Percentiles rank a stretch among this genome's conserved stretches.
Evolutionary conservation across 37 sponge, comb jelly and placozoan genomes (phyloP).

Genomic region (Hexactinellida sp.): DNA sequence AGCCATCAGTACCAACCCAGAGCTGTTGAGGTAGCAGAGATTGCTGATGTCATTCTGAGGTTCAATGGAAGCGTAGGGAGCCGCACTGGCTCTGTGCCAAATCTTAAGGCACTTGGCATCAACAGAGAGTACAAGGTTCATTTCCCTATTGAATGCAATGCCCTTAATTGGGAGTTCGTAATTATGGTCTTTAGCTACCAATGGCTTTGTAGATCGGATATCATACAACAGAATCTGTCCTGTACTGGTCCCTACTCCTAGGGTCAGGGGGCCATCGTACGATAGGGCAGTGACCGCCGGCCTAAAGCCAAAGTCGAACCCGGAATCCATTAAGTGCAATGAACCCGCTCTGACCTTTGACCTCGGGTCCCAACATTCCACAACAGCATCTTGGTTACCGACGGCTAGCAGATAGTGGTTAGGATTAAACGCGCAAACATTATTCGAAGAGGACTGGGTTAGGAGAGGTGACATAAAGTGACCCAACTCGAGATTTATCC

Average conservation of each 20-base stretch:
- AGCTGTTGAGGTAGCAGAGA: slow-evolving; percentile 36
- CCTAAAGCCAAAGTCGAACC: slow-evolving; percentile 15
- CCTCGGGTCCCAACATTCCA: slow-evolving; percentile 96
- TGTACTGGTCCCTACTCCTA: slow-evolving; percentile 67
- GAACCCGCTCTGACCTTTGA: slow-evolving; percentile 41
- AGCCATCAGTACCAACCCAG: slow-evolving; percentile 70
- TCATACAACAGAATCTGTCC: slow-evolving; percentile 88
- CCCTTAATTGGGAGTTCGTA: slow-evolving; percentile 73
- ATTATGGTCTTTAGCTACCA: slow-evolving; percentile 69
- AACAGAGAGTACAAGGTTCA: slow-evolving; percentile 62
- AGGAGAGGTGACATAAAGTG: slow-evolving; percentile 49
- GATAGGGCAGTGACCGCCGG: slow-evolving; percentile 58
- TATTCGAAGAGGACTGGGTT: slow-evolving; percentile 49
- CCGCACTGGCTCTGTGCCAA: slow-evolving; percentile 63
- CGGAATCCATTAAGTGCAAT: slow-evolving; percentile 29
- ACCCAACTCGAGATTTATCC: slow-evolving; percentile 83
- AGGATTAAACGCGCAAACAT: slow-evolving; percentile 51
- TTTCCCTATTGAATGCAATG: slow-evolving; percentile 40
- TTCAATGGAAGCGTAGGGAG: slow-evolving; percentile 60
- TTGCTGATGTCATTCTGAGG: slow-evolving; percentile 54
- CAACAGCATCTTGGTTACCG: slow-evolving; percentile 61
- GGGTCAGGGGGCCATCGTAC: slow-evolving; percentile 45
- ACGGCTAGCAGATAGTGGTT: slow-evolving; percentile 69
- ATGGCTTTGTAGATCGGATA: slow-evolving; percentile 52
- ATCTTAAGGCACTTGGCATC: slow-evolving; percentile 69